Percentiles rank a stretch among this genome's conserved stretches.
These are phyloP conservation scores for Branchinecta sandiegonensis DNA, from an alignment of 2,888 invertebrate genomes.

Conservation along the genomic window DNA sequence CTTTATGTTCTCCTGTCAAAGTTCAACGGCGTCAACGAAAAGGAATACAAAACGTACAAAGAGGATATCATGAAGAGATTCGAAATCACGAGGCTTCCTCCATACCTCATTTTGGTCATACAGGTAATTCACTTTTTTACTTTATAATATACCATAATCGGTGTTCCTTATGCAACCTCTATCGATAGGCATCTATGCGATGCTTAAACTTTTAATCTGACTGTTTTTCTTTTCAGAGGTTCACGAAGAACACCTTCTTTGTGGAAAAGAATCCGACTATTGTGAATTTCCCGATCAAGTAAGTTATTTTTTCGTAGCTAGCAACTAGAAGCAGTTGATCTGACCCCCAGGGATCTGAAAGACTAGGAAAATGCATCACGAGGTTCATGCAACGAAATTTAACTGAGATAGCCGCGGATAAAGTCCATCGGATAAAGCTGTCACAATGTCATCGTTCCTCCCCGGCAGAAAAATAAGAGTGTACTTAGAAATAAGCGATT, in stretches of 20 bases:
- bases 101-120: conserved; percentile 87
- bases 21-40: conserved; percentile 87
- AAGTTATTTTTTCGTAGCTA: conserved; percentile 38
- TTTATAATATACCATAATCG: conserved; percentile 16
- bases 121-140: conserved; percentile 41
- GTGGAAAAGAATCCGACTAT: conserved; percentile 99
- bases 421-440: not conserved
- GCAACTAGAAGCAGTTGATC: no score
- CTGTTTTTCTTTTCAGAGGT: conserved; percentile 45
- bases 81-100: conserved; percentile 81
- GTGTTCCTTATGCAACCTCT: not conserved
- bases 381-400: no score
- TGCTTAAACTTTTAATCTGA: no score
- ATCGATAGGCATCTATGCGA: no score
- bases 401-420: no score
- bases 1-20: conserved; percentile 83
- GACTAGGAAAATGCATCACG: no score
- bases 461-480: no score
- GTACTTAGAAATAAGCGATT: no score
- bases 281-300: conserved; percentile 98
- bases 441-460: no score
- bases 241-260: conserved; percentile 97
- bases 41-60: conserved; percentile 98
- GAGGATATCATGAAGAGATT: conserved; percentile 95
- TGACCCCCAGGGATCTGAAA: no score